Base-by-base conservation (phyloP, 1,140 invertebrate species). In the Sesamia nonagrioides region DNA sequence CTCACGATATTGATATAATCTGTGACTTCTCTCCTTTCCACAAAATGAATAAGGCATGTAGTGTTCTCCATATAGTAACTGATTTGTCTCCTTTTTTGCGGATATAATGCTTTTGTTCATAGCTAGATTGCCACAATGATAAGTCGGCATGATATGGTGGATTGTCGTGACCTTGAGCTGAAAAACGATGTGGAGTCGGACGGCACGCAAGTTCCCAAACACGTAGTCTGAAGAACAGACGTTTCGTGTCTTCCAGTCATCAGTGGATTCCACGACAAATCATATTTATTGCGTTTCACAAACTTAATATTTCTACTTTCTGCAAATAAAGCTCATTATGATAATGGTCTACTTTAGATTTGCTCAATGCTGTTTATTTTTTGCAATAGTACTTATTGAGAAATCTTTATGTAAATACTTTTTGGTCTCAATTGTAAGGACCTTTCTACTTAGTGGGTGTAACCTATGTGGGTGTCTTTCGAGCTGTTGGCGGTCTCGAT, bases 211-310 rank as follows among this genome's bases (percentile, higher is more conserved):
- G 42, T 72, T 69, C 61, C 61, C 37, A 33, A 66, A 17, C 17
- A 68, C 45, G 37, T 68, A 68, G 60, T 50, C 33, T 56, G 17
- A 37, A 68, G 35, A 33, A 78, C 42, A 79, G 66, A 68, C 68
- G 21, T 82, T 79, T 79, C 83, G 81, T 84, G 81, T 66, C 79
- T 79, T 45, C 18, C 45, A 79, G 68, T 78, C 81, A 82, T 82
- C 73, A 80, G 54, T 72, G 37, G 42, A 15, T 60, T 72, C 58
- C 40, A 73, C 60, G 72, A 77, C 48, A 76, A 77, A 75, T 73
- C 9, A 13, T 17, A 58, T 76, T 79, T 61, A 75, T 80, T 37
- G 21, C n/a, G 50, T 71, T 54, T 37, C 33, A 54, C 6, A 71
- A 71, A 35, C 17, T 71, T 54, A 4, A 17, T 45, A 21, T 66